Evolutionary conservation across 2,888 invertebrate species (phyloP), one percentile per base, ranked within the genome.

Genomic region (Athalia circularis): DNA sequence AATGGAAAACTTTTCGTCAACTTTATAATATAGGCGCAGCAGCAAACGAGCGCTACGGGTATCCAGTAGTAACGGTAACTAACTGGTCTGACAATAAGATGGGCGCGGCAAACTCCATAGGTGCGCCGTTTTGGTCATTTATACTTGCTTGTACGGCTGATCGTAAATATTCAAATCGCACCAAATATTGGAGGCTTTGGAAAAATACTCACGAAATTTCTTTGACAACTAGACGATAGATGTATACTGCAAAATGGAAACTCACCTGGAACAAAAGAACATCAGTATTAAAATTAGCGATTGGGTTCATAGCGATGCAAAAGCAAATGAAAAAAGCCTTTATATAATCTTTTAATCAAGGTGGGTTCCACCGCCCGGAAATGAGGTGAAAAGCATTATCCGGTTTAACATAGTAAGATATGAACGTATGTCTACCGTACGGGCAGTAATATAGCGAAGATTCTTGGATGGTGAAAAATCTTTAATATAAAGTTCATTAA

Each of bases 401-500:
- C 29, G 29, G 29, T 29, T 29, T 29, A 29, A 29, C 29, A n/a
- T n/a, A 29, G 29, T 29, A 13, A 62, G 62, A 15, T 57, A 57
- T 13, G 52, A 59, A 59, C 59, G 50, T 70, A 43, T 54, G 52
- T 70, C 29, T 15, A 43, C 45, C 9, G 29, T 54, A 29, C 43
- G 68, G 52, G 54, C 11, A 29, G 68, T 54, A 43, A 52, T 68
- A 43, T 52, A 54, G 52, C 50, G n/a, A 52, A n/a, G 48, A 77
- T 68, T 54, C 67, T 65, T n/a, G 67, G 77, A 59, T 65, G 68
- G 65, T 65, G 43, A 77, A 65, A 77, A 77, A 77, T 74, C 72
- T 78, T 78, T 78, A 78, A 75, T 78, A 64, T 75, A 78, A 75
- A 75, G 62, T 78, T 78, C 62, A 78, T 78, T 78, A 78, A 74